These are phyloP conservation scores for Crax fasciolata DNA, from an alignment of 2,797 vertebrate species.

Conservation along the genomic window DNA sequence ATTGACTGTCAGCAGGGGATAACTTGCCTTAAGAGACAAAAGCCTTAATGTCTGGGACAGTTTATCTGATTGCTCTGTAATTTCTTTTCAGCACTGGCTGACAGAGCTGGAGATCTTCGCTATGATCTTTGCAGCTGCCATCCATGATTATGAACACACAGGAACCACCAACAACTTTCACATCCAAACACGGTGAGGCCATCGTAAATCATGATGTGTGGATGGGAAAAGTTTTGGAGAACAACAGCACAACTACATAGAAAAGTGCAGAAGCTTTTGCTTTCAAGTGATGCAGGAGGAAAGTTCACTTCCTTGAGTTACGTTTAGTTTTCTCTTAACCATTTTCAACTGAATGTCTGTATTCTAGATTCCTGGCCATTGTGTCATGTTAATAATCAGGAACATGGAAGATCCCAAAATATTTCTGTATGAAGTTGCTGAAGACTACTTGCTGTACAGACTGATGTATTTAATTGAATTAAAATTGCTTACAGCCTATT, in stretches of 20 bases:
- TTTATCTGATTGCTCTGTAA: conserved; percentile 58
- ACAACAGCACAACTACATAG: background rate
- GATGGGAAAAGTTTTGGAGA: background rate
- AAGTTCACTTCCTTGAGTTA: background rate
- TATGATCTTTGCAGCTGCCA: conserved; percentile 94
- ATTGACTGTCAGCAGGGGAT: background rate
- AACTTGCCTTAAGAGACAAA: conserved; percentile 30
- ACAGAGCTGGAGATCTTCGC: conserved; percentile 97
- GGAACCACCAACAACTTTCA: conserved; percentile 99
- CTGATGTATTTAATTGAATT: background rate
- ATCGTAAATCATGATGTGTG: background rate
- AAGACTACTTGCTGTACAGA: background rate
- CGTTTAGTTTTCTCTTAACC: background rate
- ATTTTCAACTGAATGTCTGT: background rate
- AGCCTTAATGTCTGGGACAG: conserved; percentile 29
- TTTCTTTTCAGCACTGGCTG: conserved; percentile 91
- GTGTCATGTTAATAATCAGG: background rate
- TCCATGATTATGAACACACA: conserved; percentile 96
- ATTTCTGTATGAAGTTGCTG: background rate
- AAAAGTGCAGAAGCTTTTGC: background rate
- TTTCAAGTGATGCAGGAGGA: background rate
- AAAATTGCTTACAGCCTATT: background rate
- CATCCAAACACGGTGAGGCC: conserved; percentile 92
- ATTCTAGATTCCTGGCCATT: background rate
- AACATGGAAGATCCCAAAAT: background rate